Conservation (phyloP, 2,113 vertebrate genomes). For the Cacatua alba region DNA sequence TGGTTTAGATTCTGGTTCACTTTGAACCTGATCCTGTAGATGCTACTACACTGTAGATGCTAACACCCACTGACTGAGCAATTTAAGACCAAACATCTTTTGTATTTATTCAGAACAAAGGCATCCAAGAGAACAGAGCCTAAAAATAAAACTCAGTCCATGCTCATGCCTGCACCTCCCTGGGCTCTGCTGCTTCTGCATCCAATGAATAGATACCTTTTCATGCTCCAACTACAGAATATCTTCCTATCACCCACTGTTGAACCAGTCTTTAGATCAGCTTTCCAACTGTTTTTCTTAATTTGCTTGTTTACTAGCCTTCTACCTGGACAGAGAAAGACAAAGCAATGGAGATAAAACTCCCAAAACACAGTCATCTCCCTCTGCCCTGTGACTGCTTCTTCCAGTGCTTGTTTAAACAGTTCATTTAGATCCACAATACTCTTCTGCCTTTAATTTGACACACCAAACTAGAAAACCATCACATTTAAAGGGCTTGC, state of each 20-base stretch:
- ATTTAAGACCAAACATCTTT: neutral
- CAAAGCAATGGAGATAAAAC: neutral
- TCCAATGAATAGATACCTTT: neutral
- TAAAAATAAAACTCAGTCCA: neutral
- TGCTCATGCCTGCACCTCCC: neutral
- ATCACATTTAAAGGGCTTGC: neutral
- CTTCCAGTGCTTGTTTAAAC: neutral
- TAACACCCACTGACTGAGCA: neutral
- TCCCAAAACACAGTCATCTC: neutral
- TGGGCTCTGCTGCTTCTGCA: neutral
- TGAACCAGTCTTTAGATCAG: neutral
- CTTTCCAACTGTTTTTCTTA: neutral
- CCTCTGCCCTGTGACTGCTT: neutral
- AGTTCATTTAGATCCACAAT: neutral
- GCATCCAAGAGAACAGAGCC: neutral
- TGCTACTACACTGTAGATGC: neutral
- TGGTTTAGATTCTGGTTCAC: neutral
- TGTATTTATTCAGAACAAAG: neutral
- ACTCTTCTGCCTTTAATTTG: neutral
- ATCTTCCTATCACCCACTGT: neutral
- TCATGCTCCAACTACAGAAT: neutral
- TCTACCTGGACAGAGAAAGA: neutral
- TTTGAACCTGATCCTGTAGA: neutral
- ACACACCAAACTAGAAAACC: neutral
- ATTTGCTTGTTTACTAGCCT: neutral